Evolutionary conservation across 2,113 vertebrate species (phyloP), one percentile per base, ranked within the genome.

Genomic region (Takifugu bimaculatus): DNA sequence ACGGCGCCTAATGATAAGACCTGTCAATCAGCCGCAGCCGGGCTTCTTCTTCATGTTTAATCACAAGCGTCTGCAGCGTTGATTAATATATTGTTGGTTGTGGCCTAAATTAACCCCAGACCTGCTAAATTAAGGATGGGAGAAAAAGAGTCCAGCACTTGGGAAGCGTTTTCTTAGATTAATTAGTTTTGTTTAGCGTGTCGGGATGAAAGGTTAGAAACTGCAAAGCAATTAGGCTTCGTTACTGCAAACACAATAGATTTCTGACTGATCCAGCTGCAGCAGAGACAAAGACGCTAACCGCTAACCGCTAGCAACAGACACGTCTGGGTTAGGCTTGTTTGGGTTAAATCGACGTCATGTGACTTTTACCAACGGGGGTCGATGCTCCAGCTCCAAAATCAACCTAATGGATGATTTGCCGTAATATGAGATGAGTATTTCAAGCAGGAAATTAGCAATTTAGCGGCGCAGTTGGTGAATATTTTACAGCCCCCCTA

Each of bases 21-120:
- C 70, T 69, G 79, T 49, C 83, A 81, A 20, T 84, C 81, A 79
- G 55, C n/a, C 6, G 47, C 55, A 79, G 64, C 55, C 61, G 26
- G 58, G 57, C 69, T 32, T 28, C 39, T 11, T 59, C 58, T 57
- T 53, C 15, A 51, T 50, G 42, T 44, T 65, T 70, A 60, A 73
- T 58, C 15, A 68, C 11, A 28, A 56, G 48, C 4, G 5, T 5
- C n/a, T 26, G 43, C 10, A 13, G 20, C n/a, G 50, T 50, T 60
- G 48, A 79, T 58, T 51, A 50, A 77, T 65, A 26, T 26, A 54
- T 26, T 28, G 27, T 54, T 61, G 50, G 12, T 13, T 54, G 48
- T 20, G 64, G 48, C n/a, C 29, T 54, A 68, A 74, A 51, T 43
- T 27, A 59, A 77, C 54, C n/a, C 35, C 39, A 26, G 29, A 43